Evolutionary conservation across 2,888 invertebrate species (phyloP).

Genomic region (Spatulosminthurus flaviceps): DNA sequence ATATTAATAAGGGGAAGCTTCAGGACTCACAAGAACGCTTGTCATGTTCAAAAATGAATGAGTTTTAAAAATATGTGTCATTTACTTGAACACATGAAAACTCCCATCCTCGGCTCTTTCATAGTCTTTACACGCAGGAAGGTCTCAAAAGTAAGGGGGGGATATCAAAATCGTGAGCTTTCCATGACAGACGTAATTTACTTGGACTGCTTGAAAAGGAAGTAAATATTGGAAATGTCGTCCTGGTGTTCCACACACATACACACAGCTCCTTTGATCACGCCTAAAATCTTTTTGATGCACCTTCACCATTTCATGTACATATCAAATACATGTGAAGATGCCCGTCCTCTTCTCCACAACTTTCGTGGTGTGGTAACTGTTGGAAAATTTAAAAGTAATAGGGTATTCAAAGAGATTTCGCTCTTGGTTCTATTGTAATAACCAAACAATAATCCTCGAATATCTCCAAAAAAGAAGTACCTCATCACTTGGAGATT

Average conservation of each 20-base stretch:
- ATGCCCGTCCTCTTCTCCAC: no score
- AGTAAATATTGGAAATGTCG: constrained; percentile 39
- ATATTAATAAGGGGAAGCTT: not conserved
- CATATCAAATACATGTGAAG: no score
- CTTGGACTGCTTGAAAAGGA: constrained; percentile 32
- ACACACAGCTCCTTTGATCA: not conserved
- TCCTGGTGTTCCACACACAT: not conserved
- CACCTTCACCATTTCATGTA: no score
- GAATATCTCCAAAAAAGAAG: no score
- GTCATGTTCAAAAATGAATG: constrained; percentile 14
- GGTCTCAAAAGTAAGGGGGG: not conserved
- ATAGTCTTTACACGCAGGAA: no score
- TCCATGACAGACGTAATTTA: constrained; percentile 39
- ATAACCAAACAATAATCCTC: no score
- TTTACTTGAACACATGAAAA: not conserved
- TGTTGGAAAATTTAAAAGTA: no score
- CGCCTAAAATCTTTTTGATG: not conserved
- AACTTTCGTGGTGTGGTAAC: no score
- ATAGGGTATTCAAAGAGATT: no score
- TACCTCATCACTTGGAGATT: no score
- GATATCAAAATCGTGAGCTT: constrained; percentile 32
- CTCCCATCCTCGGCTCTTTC: no score
- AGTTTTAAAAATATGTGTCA: constrained; percentile 8
- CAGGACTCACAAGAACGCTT: not conserved
- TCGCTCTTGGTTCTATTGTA: no score